These are phyloP conservation scores for Theristicus caerulescens DNA, from an alignment of 2,113 vertebrate genomes.

Conservation along the genomic window DNA sequence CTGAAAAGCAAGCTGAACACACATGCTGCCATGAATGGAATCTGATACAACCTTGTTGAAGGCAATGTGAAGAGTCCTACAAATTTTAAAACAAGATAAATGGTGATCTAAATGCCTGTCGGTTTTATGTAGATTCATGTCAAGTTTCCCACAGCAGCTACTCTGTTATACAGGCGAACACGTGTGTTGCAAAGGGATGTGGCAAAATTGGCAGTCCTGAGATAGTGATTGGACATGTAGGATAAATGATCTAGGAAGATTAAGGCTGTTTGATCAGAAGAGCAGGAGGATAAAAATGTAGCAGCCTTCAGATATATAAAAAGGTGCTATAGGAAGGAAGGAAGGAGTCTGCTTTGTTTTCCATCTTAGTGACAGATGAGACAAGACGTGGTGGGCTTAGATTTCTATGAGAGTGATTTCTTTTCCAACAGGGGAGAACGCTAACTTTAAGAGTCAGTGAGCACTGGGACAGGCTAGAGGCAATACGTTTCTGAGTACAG, in stretches of 20 bases:
- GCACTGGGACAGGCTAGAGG: not conserved
- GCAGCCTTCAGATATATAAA: not conserved
- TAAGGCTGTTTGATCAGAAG: not conserved
- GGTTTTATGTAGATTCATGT: not conserved
- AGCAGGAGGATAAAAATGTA: not conserved
- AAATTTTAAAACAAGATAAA: not conserved
- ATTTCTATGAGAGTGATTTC: not conserved
- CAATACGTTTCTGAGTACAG: not conserved
- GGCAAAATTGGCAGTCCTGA: not conserved
- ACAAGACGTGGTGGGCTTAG: not conserved
- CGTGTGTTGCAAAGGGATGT: not conserved
- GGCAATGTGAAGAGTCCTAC: not conserved
- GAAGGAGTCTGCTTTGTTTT: not conserved
- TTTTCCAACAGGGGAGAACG: not conserved
- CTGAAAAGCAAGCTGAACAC: not conserved
- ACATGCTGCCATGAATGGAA: not conserved
- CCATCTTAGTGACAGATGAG: not conserved
- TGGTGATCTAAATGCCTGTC: not conserved
- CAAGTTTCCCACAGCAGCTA: not conserved
- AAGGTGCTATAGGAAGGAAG: not conserved
- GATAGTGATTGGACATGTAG: not conserved
- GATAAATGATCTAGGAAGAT: not conserved
- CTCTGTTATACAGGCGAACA: not conserved
- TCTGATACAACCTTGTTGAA: accelerated
- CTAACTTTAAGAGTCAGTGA: not conserved